Base-by-base conservation (phyloP, 2,888 invertebrate species). In the Microctonus hyperodae region DNA sequence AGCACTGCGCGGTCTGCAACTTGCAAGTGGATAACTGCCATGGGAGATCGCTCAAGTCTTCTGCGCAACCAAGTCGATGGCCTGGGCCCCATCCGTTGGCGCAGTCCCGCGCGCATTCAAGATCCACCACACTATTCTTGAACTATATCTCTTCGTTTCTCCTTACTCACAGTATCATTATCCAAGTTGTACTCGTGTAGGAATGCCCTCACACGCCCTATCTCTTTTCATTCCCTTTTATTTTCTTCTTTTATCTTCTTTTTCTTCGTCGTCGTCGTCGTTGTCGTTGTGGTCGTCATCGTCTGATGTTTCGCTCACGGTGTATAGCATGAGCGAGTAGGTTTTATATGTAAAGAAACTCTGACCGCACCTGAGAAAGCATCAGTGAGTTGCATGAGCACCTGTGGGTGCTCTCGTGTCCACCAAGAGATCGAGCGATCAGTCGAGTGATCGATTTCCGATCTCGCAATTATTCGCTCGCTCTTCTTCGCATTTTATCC, bases 1-100 rank as follows among this genome's bases (percentile, higher is more conserved):
- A 76, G 76, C 73, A 72, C 64, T 76, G 70, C 44, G 75, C 74
- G 72, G 74, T 73, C 72, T 70, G 70, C 72, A 72, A 74, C 74
- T 75, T 73, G 79, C 78, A 78, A 80, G 78, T 78, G 78, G 78
- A 78, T 79, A 80, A 78, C 76, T 76, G 76, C 75, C 76, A 72
- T 72, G 68, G 74, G 72, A 73, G 75, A 79, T 78, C 75, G 75
- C 71, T 78, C 74, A 72, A 74, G 74, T 73, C 72, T 64, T 48
- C 48, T 53, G 16, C 44, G 28, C 37, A 16, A 59, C 56, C 68
- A 66, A 73, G 69, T 68, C 66, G 70, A 70, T 70, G 68, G 70
- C 67, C 53, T 53, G 40, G 37, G 53, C 33, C 62, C 62, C 44
- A 53, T 48, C 55, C 55, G 61, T 70, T 57, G 68, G 64, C 59